A percentile compares a stretch with the other conserved stretches of the same genome.
Evolutionary conservation across 2,113 vertebrate species (phyloP).

Genomic region (Apus apus): DNA sequence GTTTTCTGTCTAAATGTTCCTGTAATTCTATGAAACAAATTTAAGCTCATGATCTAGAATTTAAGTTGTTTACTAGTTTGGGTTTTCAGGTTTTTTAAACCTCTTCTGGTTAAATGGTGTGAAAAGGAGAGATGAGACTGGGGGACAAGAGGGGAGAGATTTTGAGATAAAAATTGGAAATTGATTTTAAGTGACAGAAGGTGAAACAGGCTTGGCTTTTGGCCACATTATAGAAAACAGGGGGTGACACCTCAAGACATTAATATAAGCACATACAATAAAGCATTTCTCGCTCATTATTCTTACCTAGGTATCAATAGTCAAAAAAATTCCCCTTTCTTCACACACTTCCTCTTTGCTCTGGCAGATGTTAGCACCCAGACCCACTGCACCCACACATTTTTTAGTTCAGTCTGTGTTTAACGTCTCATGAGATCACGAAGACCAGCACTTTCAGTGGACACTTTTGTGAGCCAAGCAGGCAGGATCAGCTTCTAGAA

Average conservation of each 20-base stretch:
- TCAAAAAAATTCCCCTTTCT: neutral
- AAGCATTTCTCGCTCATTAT: neutral
- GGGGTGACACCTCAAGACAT: fast-evolving
- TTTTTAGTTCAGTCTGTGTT: neutral
- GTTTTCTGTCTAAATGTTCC: neutral
- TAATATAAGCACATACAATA: neutral
- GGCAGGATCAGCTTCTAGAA: neutral
- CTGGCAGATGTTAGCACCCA: neutral
- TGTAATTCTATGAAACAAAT: neutral
- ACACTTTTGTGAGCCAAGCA: neutral
- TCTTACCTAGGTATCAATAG: neutral
- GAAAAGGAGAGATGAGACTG: neutral
- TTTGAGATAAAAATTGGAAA: neutral
- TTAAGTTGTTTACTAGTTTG: neutral
- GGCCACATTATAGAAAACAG: neutral
- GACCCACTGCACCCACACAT: fast-evolving
- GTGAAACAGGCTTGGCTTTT: neutral
- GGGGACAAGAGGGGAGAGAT: neutral
- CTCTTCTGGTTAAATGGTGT: neutral
- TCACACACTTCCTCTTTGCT: neutral
- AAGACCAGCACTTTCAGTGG: neutral
- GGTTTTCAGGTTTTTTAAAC: neutral
- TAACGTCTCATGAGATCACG: fast-evolving
- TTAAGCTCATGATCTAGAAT: neutral
- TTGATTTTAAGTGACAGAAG: neutral